Evolutionary conservation across 1,140 invertebrate genomes (phyloP), one percentile per base, ranked within the genome.

Genomic region (Bombus waltoni): DNA sequence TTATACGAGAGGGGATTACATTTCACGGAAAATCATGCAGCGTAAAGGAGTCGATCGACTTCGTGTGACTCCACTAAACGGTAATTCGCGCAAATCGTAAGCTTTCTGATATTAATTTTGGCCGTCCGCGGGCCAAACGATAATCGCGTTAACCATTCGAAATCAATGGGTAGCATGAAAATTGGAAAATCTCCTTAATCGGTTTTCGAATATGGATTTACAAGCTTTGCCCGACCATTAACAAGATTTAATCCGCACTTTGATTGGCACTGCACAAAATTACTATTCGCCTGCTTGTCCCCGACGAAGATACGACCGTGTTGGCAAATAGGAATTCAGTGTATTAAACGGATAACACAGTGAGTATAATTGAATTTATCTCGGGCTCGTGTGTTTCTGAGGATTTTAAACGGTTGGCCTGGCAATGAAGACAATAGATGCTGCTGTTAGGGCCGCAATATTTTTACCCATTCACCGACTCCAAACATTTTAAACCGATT

Each of bases 61-160:
- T 90, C 87, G 87, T 87, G 91, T 90, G 83, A 76, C 81, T 53
- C 47, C 89, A 88, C 91, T 90, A 87, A 93, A 91, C 84, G 90
- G 79, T 89, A 93, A 92, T 93, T 90, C 87, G 66, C 72, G 85
- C 70, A 90, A 91, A 92, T 91, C 87, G 86, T 53, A 70, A 84
- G 85, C 83, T 83, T 88, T 84, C 83, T 89, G 86, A 91, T 91
- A 93, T 93, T 92, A 90, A 93, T 92, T 93, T 89, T 81, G 73
- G 59, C 70, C 68, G 38, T 77, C 57, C 59, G 62, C 62, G 74
- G 35, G 76, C 73, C 77, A 53, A 59, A 65, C 78, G 77, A 81
- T 91, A 91, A 91, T 91, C 88, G 86, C 44, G 85, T 91, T 91
- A 91, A 82, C 79, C 83, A 22, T 68, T 85, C 86, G 70, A 87